A percentile compares a stretch with the other conserved stretches of the same genome.
Conservation (phyloP, 2,888 invertebrate genomes). For the Chrysolina americana region DNA sequence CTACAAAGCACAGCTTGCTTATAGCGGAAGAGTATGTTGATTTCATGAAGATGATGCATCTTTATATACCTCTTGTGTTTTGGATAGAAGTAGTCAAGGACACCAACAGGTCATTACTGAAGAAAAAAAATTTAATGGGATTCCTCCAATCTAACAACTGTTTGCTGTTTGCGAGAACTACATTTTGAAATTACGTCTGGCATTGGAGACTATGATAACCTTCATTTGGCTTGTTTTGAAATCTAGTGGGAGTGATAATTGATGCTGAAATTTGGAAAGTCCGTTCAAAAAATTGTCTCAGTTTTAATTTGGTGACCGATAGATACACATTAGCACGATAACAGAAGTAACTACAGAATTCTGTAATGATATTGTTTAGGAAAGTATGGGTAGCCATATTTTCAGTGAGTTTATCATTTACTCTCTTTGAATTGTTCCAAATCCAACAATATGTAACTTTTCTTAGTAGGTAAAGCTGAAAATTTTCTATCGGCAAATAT, state of each 20-base stretch:
- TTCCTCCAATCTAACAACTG: neutral
- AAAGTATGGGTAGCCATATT: neutral
- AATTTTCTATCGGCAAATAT: too few relatives aligned
- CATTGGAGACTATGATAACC: neutral
- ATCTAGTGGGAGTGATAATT: neutral
- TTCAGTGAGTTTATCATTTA: too few relatives aligned
- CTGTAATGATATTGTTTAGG: neutral
- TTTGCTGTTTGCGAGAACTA: neutral
- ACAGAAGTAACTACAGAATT: neutral
- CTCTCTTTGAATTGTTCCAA: too few relatives aligned
- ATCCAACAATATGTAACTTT: too few relatives aligned
- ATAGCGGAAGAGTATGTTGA: neutral
- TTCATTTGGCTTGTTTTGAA: neutral
- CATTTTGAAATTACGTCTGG: neutral
- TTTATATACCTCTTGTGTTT: constrained; percentile 20
- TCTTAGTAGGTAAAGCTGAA: too few relatives aligned
- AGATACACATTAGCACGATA: neutral
- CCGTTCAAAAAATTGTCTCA: too few relatives aligned
- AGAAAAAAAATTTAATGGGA: neutral
- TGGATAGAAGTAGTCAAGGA: constrained; percentile 6
- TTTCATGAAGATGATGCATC: neutral
- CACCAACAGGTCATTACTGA: neutral
- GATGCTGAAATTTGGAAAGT: neutral
- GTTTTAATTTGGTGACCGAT: too few relatives aligned
- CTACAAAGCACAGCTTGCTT: neutral